Base-by-base conservation (phyloP, 1,140 invertebrate genomes). In the Scaptomyza montana region DNA sequence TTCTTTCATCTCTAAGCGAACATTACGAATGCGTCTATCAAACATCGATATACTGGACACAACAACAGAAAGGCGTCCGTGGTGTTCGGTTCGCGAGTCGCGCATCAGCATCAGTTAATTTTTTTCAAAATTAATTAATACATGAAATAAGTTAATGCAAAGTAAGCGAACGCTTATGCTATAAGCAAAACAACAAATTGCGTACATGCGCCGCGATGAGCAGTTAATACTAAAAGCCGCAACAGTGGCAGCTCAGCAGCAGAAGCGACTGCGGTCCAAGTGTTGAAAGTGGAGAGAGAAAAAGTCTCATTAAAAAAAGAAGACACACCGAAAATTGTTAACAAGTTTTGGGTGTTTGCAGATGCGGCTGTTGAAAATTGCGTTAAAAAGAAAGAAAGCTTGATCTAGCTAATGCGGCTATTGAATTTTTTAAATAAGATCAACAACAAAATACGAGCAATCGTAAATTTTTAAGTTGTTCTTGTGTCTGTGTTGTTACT, bases 271-370 rank as follows among this genome's bases (percentile, higher is more conserved):
- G 79, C 61, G 63, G 71, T 28, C 19, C 19, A 81, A 67, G 74
- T 61, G 65, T 63, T 74, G 33, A 70, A 84, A 77, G 72, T 70
- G 67, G 71, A 70, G 59, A 69, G 68, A 65, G 78, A 80, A 81
- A 77, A 77, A 80, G 59, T 70, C 70, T 71, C 60, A 39, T 33
- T 33, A 54, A 36, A 66, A 65, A 57, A 56, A 71, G 62, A 64
- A 68, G 61, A 64, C 49, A 43, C n/a, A 54, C 60, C 70, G 28
- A 65, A 65, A 75, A 72, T 73, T 72, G 56, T 78, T 78, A 87
- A 87, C 78, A 76, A 86, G 78, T 87, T 66, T 87, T 87, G 50
- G 86, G 51, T 59, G 69, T 51, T 65, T 66, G 69, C 36, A 69
- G 33, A 55, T 41, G 80, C 74, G 62, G 69, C 45, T 57, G 57